A percentile compares a stretch with the other conserved stretches of the same genome.
Evolutionary conservation across 2,888 invertebrate genomes (phyloP).

Genomic region (Punctoribates punctum): DNA sequence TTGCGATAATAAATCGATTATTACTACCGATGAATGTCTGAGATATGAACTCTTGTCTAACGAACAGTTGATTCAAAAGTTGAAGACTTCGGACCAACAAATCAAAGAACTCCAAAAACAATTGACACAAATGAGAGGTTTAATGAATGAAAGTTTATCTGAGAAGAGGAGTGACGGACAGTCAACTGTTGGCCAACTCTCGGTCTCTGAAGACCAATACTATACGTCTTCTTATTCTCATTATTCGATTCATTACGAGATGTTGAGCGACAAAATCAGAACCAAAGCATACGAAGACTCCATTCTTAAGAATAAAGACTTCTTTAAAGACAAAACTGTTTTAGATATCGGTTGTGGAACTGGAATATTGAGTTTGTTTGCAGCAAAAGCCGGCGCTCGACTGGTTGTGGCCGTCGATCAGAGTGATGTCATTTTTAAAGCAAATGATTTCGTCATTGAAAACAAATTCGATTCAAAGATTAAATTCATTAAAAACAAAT

Average conservation of each 20-base stretch:
- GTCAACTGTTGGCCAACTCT: constrained; percentile 58
- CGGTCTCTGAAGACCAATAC: constrained; percentile 53
- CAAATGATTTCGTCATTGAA: constrained; percentile 61
- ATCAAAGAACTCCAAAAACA: constrained; percentile 35
- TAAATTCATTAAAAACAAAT: constrained; percentile 72
- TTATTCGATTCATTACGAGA: constrained; percentile 87
- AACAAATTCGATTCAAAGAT: constrained; percentile 71
- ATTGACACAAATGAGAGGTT: constrained; percentile 12
- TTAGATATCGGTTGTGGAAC: constrained; percentile 58
- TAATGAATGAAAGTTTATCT: background rate
- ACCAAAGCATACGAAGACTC: constrained; percentile 84
- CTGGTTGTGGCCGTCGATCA: constrained; percentile 61
- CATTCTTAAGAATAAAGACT: constrained; percentile 67
- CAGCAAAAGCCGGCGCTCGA: constrained; percentile 82
- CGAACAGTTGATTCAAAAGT: constrained; percentile 46
- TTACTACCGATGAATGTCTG: background rate
- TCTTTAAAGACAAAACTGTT: constrained; percentile 70
- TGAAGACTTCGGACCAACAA: constrained; percentile 44
- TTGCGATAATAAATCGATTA: background rate
- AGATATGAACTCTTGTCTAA: constrained; percentile 44
- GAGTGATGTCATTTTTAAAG: constrained; percentile 56
- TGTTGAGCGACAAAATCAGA: constrained; percentile 81
- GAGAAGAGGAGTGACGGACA: background rate
- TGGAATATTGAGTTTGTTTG: constrained; percentile 81
- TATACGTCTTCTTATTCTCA: constrained; percentile 73